Evolutionary conservation across 2,888 invertebrate species (phyloP), one percentile per base, ranked within the genome.

Genomic region (Dichetophora obliterata): DNA sequence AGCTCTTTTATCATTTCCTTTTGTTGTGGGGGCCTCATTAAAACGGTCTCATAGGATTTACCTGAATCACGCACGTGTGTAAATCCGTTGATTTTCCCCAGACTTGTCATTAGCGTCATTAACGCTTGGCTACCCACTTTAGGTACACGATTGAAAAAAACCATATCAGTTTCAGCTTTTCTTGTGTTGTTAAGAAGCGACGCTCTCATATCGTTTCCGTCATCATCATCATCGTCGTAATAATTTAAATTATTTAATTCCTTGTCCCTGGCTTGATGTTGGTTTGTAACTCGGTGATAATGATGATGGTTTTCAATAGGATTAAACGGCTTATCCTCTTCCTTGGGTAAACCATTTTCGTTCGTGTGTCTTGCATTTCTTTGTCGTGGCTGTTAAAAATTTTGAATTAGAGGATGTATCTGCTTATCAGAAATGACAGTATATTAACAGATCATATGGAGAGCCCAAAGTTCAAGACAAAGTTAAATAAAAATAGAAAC

Each of bases 111-210:
- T 27, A 96, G 90, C 86, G 95, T 95, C 96, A 96, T 96, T 84
- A 96, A 92, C 4, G 96, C 95, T 88, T 96, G 96, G 74, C 95
- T 95, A 77, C 96, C 96, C 61, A 96, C 96, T 90, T 97, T 96
- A 9, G 96, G 96, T 52, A 96, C 96, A 22, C 96, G 91, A 89
- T 97, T 97, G 90, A 97, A 97, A 90, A 97, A 94, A 34, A 97
- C 88, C 69, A 95, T 91, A 74, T 96, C 93, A 14, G 92, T 91
- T 74, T 88, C 82, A 9, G 89, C 87, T 6, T 82, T 83, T 72
- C 85, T 86, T 0, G 88, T 88, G 68, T 88, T 88, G 75, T 88
- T 88, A 3, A 88, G 77, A 2, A 82, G 37, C 77, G 84, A 84
- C 4, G 86, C 83, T 4, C 81, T 81, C n/a, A 79, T 61, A 48